phyloP scores from a whole-genome alignment of 2,888 invertebrate species.

The Orgyia antiqua region DNA sequence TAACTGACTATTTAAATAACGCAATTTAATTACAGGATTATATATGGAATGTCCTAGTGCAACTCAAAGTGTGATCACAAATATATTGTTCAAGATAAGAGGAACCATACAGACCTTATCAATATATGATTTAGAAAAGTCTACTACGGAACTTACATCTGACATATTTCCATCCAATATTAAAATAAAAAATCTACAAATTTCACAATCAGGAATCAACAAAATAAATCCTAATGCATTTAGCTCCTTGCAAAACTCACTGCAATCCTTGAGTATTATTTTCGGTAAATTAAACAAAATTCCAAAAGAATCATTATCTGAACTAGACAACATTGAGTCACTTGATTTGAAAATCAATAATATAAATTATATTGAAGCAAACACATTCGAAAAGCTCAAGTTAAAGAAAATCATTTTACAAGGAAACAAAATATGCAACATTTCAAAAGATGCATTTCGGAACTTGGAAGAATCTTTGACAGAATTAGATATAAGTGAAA shows the following conservation, averaged over 20 bases:
- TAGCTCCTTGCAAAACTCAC: slow-evolving; percentile 81
- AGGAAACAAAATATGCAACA: slow-evolving; percentile 88
- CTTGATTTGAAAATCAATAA: slow-evolving; percentile 92
- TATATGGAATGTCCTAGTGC: slow-evolving; percentile 93
- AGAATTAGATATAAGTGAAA: slow-evolving; percentile 92
- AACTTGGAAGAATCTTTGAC: slow-evolving; percentile 86
- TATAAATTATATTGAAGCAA: slow-evolving; percentile 88
- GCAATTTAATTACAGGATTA: slow-evolving; percentile 84
- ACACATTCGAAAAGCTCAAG: slow-evolving; percentile 89
- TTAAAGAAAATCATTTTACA: slow-evolving; percentile 90
- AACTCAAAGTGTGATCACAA: slow-evolving; percentile 84
- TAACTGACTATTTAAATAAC: too few relatives aligned
- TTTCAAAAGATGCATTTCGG: slow-evolving; percentile 90
- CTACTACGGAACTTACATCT: slow-evolving; percentile 85
- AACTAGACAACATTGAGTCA: slow-evolving; percentile 83
- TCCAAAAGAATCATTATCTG: slow-evolving; percentile 86
- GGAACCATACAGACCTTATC: slow-evolving; percentile 89
- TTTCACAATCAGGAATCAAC: slow-evolving; percentile 85
- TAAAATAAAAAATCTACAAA: slow-evolving; percentile 85
- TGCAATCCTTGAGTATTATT: slow-evolving; percentile 87
- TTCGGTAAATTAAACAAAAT: slow-evolving; percentile 86
- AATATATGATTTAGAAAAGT: slow-evolving; percentile 91
- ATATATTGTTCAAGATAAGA: slow-evolving; percentile 83
- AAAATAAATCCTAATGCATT: slow-evolving; percentile 85
- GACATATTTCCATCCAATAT: slow-evolving; percentile 85